These are phyloP conservation scores for Ciconia nigra DNA, from an alignment of 2,797 vertebrate species.

Conservation along the genomic window DNA sequence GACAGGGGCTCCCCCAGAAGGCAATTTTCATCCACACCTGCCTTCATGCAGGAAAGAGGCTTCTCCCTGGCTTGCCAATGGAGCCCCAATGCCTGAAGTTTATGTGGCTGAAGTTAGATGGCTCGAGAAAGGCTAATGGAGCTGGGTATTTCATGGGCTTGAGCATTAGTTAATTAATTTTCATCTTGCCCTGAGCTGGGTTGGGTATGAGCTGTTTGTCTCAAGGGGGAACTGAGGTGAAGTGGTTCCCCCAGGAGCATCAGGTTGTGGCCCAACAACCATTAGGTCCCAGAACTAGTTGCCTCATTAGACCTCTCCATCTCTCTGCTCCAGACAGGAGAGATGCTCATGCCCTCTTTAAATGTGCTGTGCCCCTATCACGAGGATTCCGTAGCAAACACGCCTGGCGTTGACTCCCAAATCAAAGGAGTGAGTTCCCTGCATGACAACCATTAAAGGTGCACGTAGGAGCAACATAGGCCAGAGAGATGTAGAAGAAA, in stretches of 20 bases:
- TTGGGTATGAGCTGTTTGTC: neutral
- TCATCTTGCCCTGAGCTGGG: neutral
- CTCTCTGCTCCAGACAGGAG: neutral
- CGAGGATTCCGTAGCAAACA: neutral
- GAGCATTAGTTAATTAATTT: neutral
- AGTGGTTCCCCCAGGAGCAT: neutral
- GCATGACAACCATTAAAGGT: neutral
- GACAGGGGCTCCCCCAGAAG: neutral
- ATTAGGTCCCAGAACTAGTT: neutral
- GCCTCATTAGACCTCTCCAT: neutral
- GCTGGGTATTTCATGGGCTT: neutral
- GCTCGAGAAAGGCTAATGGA: neutral
- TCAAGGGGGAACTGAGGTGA: neutral
- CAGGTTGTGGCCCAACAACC: neutral
- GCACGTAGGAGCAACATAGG: neutral
- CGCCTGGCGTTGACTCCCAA: neutral
- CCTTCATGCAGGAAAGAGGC: neutral
- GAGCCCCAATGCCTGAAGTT: neutral
- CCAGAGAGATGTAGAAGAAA: neutral
- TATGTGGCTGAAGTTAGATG: neutral
- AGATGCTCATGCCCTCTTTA: neutral
- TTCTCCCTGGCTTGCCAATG: neutral
- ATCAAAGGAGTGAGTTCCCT: neutral
- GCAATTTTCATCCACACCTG: neutral
- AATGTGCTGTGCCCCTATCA: neutral